These are phyloP conservation scores for Idaea biselata DNA, from an alignment of 2,888 invertebrate species.

Conservation along the genomic window DNA sequence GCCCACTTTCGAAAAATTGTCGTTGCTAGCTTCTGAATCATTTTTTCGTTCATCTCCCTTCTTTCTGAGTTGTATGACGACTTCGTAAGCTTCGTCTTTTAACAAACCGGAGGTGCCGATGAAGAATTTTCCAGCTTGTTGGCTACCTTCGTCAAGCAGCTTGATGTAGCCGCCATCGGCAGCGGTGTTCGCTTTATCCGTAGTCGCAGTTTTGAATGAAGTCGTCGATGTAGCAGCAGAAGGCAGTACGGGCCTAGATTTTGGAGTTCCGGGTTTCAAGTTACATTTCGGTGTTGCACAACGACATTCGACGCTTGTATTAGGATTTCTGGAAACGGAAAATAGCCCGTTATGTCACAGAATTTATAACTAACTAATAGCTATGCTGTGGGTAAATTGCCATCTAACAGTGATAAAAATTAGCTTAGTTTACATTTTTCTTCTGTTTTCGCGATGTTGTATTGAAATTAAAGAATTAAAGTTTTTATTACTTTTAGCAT, in stretches of 20 bases:
- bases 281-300: background rate
- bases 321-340: background rate
- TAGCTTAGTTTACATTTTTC: too few species aligned
- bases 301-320: background rate
- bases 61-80: conserved; percentile 68
- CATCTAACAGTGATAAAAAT: too few species aligned
- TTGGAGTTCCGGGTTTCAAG: background rate
- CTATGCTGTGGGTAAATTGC: background rate
- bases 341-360: background rate
- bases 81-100: conserved; percentile 67
- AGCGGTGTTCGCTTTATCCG: conserved; percentile 36
- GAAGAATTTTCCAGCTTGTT: conserved; percentile 63
- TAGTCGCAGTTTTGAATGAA: conserved; percentile 51
- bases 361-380: background rate
- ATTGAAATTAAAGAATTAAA: too few species aligned
- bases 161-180: conserved; percentile 53
- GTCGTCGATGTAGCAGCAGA: conserved; percentile 48
- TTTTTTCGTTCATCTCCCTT: conserved; percentile 42
- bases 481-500: too few species aligned
- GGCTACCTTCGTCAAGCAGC: conserved; percentile 50
- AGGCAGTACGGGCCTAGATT: conserved; percentile 14
- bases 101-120: conserved; percentile 64
- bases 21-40: conserved; percentile 13
- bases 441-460: too few species aligned
- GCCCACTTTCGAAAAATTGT: conserved; percentile 1